phyloP scores from a whole-genome alignment of 1,140 invertebrate species.

The Teleopsis dalmanni region DNA sequence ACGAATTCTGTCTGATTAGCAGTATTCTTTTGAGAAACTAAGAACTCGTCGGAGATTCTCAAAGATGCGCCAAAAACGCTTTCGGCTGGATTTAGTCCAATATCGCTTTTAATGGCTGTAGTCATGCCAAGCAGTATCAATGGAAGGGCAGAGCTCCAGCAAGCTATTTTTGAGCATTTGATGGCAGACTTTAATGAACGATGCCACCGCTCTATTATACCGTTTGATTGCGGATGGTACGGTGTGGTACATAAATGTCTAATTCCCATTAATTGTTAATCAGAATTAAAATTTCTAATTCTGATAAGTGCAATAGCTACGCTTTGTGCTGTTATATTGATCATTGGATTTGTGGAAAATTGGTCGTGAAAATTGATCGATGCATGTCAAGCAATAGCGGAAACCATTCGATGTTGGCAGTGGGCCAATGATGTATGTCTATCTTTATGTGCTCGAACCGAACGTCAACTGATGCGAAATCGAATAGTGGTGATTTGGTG shows the following conservation, averaged over 20 bases:
- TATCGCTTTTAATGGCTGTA: slow-evolving; percentile 12
- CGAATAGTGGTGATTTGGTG: too few species aligned
- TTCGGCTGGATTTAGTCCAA: slow-evolving; percentile 8
- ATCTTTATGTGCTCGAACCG: too few species aligned
- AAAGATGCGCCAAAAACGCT: slow-evolving; percentile 22
- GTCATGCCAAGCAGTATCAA: slow-evolving; percentile 24
- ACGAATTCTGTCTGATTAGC: slow-evolving; percentile 10
- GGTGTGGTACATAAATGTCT: slow-evolving; percentile 42
- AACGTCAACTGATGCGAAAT: too few species aligned
- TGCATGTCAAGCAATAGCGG: slow-evolving; percentile 42
- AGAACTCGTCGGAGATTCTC: slow-evolving; percentile 37
- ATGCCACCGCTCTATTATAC: slow-evolving; percentile 44
- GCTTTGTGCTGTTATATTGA: slow-evolving; percentile 35
- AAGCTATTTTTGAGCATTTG: slow-evolving; percentile 6
- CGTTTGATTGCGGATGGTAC: slow-evolving; percentile 40
- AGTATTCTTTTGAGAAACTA: slow-evolving; percentile 13
- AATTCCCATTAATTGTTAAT: slow-evolving; percentile 36
- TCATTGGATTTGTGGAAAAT: slow-evolving; percentile 41
- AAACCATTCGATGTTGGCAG: slow-evolving; percentile 30
- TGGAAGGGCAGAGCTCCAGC: slow-evolving; percentile 19
- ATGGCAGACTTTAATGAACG: slow-evolving; percentile 41
- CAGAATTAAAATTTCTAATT: slow-evolving; percentile 31
- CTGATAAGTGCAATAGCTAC: slow-evolving; percentile 17
- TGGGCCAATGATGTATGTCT: slow-evolving; percentile 1
- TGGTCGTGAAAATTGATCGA: slow-evolving; percentile 46